Evolutionary conservation across 2,113 vertebrate species (phyloP), one percentile per base, ranked within the genome.

Genomic region (Galeopterus variegatus): DNA sequence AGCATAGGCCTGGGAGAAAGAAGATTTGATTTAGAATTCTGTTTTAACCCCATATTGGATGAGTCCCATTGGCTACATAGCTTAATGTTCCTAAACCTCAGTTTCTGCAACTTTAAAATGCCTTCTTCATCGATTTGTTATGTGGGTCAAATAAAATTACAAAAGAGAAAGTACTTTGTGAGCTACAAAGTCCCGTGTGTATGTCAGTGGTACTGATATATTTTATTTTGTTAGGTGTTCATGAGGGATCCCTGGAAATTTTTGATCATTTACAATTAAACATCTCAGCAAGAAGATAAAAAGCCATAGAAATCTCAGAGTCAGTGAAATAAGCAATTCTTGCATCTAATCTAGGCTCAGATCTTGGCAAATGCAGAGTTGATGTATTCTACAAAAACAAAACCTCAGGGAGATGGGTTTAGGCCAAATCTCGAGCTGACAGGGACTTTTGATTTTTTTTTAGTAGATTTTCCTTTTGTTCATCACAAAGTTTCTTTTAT

Each of bases 201-300:
- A 0, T 23, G 12, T 64, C 5, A 70, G 52, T 21, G 33, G 36
- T 13, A 7, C 23, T 3, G 15, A 50, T 62, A 0, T 41, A 52
- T 80, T 93, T 88, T 31, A 36, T 60, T 82, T 45, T 80, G 60
- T 96, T 58, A 82, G 23, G 60, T 33, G 52, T 77, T 93, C 69
- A 50, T 83, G 65, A 90, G 94, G 14, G 26, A 33, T 80, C 70
- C 31, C 69, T 89, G 45, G 77, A 90, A 92, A 72, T 52, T 33
- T 94, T 84, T 73, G 8, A 91, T 95, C 94, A 54, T 95, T 79
- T 72, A 79, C 36, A 92, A 84, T 93, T 88, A 92, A 90, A 72
- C 36, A 94, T 91, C 73, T 96, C 62, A 65, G 79, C 13, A 31
- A 70, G 50, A 93, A 93, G 82, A 94, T 84, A 48, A 89, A 95